phyloP scores from a whole-genome alignment of 2,113 vertebrate genomes.

The Ciconia maguari region DNA sequence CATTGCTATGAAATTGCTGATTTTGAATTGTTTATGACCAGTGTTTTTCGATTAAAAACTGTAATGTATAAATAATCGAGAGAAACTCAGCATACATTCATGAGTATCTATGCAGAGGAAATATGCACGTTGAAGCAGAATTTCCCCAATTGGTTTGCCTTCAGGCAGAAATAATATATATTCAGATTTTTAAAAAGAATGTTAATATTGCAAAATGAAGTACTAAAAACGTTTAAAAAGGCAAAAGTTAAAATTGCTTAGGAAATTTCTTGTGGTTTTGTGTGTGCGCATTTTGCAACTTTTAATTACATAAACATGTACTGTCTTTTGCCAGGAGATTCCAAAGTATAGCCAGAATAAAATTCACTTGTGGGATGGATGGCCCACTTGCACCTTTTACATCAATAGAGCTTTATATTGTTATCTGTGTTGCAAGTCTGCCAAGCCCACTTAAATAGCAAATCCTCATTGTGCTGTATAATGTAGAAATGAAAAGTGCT shows the following conservation, averaged over 20 bases:
- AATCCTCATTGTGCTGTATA: not conserved
- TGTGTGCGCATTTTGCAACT: not conserved
- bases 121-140: slow-evolving; percentile 16
- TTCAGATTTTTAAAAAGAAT: not conserved
- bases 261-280: not conserved
- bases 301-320: not conserved
- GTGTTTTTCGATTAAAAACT: slow-evolving; percentile 37
- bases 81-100: not conserved
- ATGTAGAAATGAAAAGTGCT: not conserved
- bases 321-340: not conserved
- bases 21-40: slow-evolving; percentile 18
- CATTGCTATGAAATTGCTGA: not conserved
- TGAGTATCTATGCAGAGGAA: slow-evolving; percentile 22
- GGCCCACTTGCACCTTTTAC: not conserved
- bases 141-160: slow-evolving; percentile 30
- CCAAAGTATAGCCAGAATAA: not conserved
- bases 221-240: slow-evolving; percentile 17
- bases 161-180: slow-evolving; percentile 35
- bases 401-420: not conserved
- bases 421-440: not conserved
- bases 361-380: not conserved
- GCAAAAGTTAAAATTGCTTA: not conserved
- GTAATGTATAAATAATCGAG: slow-evolving; percentile 17
- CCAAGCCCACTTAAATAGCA: not conserved
- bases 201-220: slow-evolving; percentile 38